Conservation (phyloP, 2,888 invertebrate species). For the Flabesymbios commensalis region DNA sequence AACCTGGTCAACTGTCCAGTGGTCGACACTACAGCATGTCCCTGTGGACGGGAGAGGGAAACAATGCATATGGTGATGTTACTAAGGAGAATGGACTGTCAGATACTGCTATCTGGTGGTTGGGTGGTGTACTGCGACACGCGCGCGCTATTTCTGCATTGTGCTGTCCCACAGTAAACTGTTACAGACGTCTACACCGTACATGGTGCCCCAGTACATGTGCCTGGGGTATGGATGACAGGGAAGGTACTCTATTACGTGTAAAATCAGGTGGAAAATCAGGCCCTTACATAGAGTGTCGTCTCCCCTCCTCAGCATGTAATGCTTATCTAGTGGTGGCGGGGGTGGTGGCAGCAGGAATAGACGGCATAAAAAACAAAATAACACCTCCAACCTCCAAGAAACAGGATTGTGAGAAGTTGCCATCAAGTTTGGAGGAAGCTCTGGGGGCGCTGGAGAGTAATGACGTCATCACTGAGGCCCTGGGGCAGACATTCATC, state of each 20-base stretch:
- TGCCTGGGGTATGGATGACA: conserved; percentile 18
- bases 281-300: conserved; percentile 19
- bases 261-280: conserved; percentile 4
- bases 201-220: conserved; percentile 4
- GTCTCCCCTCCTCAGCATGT: conserved; percentile 17
- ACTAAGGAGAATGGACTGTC: conserved; percentile 20
- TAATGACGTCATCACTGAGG: conserved; percentile 10
- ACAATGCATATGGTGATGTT: conserved; percentile 23
- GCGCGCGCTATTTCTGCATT: conserved; percentile 20
- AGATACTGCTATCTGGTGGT: conserved; percentile 15
- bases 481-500: conserved; percentile 21
- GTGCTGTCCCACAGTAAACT: conserved; percentile 20
- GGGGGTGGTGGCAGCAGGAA: conserved; percentile 24
- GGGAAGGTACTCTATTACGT: conserved; percentile 9
- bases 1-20: background rate
- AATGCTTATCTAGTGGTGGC: conserved; percentile 26
- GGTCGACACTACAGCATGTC: conserved; percentile 34
- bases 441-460: conserved; percentile 17
- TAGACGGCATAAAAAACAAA: conserved; percentile 27
- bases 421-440: conserved; percentile 20
- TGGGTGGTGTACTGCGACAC: conserved; percentile 22
- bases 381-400: conserved; percentile 6
- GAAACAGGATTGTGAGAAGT: background rate
- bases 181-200: conserved; percentile 19
- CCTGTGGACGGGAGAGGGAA: conserved; percentile 19